Percentiles rank a stretch among this genome's conserved stretches.
Evolutionary conservation across 53 echinoderm and acorn worm species (phyloP).

Genomic region (Echinometra lucunter): DNA sequence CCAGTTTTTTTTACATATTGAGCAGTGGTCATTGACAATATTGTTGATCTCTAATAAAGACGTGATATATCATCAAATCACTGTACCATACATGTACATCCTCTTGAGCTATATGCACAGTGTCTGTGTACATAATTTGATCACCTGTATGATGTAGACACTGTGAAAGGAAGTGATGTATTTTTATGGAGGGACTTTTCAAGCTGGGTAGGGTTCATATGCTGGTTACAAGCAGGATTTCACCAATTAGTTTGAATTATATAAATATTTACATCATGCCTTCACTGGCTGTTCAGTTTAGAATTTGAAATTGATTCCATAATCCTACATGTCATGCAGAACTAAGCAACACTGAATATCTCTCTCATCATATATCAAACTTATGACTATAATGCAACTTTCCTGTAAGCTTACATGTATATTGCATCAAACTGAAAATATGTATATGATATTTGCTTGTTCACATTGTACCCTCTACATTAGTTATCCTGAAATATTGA

Average conservation of each 20-base stretch:
- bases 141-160: background rate
- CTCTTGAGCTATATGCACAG: slow-evolving; percentile 1
- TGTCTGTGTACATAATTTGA: background rate
- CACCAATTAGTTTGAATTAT: slow-evolving; percentile 31
- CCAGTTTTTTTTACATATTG: background rate
- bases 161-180: background rate
- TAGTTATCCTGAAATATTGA: too few relatives aligned
- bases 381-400: background rate
- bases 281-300: background rate
- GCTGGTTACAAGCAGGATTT: slow-evolving; percentile 12
- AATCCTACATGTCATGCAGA: background rate
- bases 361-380: too few relatives aligned
- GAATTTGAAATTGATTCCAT: background rate
- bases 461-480: background rate
- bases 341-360: background rate
- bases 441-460: background rate
- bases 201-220: background rate
- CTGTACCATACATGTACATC: background rate
- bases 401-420: background rate
- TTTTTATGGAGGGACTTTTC: background rate
- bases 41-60: too few relatives aligned
- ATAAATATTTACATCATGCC: background rate
- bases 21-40: background rate
- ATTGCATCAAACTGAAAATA: background rate
- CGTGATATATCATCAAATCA: too few relatives aligned